A percentile compares a stretch with the other conserved stretches of the same genome.
These are phyloP conservation scores for Drosophila lini DNA, from an alignment of 1,140 invertebrate genomes.

Conservation along the genomic window DNA sequence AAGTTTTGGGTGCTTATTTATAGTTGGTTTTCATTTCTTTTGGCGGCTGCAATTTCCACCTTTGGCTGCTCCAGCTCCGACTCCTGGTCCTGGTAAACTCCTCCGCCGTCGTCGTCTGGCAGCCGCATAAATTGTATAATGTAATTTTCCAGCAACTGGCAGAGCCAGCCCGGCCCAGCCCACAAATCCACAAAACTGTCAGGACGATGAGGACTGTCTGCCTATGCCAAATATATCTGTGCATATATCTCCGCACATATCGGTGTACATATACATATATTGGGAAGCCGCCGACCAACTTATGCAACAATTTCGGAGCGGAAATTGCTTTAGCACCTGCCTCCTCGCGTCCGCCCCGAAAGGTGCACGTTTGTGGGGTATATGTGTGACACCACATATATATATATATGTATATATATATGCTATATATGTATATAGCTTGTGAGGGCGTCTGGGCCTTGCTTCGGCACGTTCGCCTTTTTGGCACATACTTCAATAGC, in stretches of 20 bases:
- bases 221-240: conserved; percentile 68
- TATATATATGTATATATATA: conserved; percentile 14
- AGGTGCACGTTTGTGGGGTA: conserved; percentile 26
- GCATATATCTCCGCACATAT: conserved; percentile 36
- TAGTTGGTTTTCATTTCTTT: conserved; percentile 52
- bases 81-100: conserved; percentile 6
- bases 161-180: conserved; percentile 27
- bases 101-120: conserved; percentile 46
- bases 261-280: conserved; percentile 1
- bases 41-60: conserved; percentile 42
- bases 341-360: conserved; percentile 20
- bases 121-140: conserved; percentile 82
- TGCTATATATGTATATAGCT: neutral
- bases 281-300: conserved; percentile 56
- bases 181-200: conserved; percentile 77
- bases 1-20: conserved; percentile 46
- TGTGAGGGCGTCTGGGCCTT: neutral
- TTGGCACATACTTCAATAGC: conserved; percentile 82
- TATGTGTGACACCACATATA: conserved; percentile 24
- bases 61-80: neutral
- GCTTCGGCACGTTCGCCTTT: conserved; percentile 68
- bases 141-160: conserved; percentile 73
- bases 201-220: conserved; percentile 67
- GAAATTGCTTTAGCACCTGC: conserved; percentile 83
- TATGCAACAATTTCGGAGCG: conserved; percentile 82